Evolutionary conservation across 2,113 vertebrate species (phyloP).

Genomic region (Mobula hypostoma): DNA sequence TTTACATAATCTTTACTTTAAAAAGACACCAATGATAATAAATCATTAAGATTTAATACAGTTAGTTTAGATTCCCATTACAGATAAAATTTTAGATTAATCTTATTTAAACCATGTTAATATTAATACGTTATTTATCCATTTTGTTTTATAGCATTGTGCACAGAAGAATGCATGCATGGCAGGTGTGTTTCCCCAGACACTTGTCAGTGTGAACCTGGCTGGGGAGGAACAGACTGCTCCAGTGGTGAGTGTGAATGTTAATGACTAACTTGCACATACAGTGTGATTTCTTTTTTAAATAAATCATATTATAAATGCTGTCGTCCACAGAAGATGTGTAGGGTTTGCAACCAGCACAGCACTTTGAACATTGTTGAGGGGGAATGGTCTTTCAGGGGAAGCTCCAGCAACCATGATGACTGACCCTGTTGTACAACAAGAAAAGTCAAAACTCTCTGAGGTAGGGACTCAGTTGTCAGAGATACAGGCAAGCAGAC

Average conservation of each 20-base stretch:
- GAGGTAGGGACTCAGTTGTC: no score
- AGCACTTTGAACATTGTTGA: not conserved
- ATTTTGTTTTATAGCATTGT: conserved; percentile 69
- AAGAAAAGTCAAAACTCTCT: no score
- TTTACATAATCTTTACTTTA: not conserved
- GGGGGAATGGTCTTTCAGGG: no score
- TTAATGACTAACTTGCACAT: not conserved
- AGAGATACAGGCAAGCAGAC: no score
- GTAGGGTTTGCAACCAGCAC: not conserved
- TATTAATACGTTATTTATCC: conserved; percentile 27
- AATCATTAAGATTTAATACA: not conserved
- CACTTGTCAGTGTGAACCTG: conserved; percentile 93
- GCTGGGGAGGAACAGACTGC: conserved; percentile 95
- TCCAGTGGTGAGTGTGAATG: conserved; percentile 86
- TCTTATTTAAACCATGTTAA: not conserved
- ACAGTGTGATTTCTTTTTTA: not conserved
- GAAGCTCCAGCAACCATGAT: no score
- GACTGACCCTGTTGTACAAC: no score
- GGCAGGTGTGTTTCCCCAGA: conserved; percentile 92
- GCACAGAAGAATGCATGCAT: conserved; percentile 89
- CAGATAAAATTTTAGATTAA: no score
- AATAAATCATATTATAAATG: not conserved
- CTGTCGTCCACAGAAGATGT: not conserved
- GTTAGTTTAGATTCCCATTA: not conserved
- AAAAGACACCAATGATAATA: not conserved